Conservation (phyloP, 2,113 vertebrate species). For the Mormyrus lacerda region DNA sequence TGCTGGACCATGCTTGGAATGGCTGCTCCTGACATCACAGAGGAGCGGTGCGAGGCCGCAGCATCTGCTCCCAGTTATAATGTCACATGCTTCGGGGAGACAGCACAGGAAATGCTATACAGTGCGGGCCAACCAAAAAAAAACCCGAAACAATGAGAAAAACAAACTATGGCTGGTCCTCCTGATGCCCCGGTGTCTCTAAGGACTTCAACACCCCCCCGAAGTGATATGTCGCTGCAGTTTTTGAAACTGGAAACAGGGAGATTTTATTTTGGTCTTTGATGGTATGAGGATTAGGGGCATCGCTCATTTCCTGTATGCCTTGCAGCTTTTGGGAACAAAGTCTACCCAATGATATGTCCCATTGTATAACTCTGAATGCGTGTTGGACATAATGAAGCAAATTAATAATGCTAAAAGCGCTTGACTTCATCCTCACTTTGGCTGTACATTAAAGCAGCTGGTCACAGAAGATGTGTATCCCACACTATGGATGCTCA, state of each 20-base stretch:
- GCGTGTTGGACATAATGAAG: background rate
- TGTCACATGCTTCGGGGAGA: background rate
- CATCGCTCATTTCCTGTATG: background rate
- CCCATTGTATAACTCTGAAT: background rate
- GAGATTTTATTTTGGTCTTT: background rate
- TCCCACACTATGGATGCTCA: background rate
- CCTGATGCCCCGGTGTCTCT: background rate
- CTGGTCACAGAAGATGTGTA: background rate
- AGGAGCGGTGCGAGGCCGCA: slow-evolving; percentile 54
- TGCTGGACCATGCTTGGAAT: slow-evolving; percentile 21
- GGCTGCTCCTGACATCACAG: slow-evolving; percentile 57
- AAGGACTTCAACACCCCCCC: background rate
- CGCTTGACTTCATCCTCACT: background rate
- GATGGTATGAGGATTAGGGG: background rate
- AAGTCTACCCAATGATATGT: background rate
- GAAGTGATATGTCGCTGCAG: background rate
- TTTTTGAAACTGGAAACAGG: background rate
- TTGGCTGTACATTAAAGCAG: background rate
- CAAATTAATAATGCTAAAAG: background rate
- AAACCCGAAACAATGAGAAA: slow-evolving; percentile 43
- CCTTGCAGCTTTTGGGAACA: background rate
- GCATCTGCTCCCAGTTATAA: slow-evolving; percentile 63
- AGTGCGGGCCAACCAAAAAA: slow-evolving; percentile 27
- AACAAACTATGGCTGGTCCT: slow-evolving; percentile 30
- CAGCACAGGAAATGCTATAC: slow-evolving; percentile 5